Percentiles rank a stretch among this genome's conserved stretches.
These are phyloP conservation scores for Philopedon plagiatum DNA, from an alignment of 2,888 invertebrate genomes.

Conservation along the genomic window DNA sequence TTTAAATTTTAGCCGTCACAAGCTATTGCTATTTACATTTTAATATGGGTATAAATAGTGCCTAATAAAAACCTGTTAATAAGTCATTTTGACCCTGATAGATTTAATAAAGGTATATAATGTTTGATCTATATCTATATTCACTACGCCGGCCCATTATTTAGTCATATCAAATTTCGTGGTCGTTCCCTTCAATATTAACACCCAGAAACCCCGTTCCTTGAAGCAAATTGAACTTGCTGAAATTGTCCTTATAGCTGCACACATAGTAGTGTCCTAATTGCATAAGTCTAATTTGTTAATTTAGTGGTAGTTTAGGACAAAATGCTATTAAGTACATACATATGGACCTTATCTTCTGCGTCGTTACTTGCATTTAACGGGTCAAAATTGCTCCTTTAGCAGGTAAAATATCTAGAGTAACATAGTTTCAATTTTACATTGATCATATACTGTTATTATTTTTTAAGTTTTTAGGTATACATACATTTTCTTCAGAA, in stretches of 20 bases:
- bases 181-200: no score
- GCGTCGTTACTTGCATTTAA: neutral
- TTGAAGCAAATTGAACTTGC: neutral
- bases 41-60: slow-evolving; percentile 50
- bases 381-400: slow-evolving; percentile 40
- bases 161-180: neutral
- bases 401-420: slow-evolving; percentile 19
- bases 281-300: no score
- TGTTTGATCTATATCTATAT: no score
- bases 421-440: slow-evolving; percentile 32
- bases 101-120: neutral
- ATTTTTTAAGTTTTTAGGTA: slow-evolving; percentile 28
- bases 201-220: no score
- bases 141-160: no score
- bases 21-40: slow-evolving; percentile 26
- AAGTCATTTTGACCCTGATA: slow-evolving; percentile 37
- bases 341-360: no score
- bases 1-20: slow-evolving; percentile 21
- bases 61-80: slow-evolving; percentile 46
- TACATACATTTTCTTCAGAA: slow-evolving; percentile 25
- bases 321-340: no score
- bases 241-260: no score
- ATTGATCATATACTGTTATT: slow-evolving; percentile 21
- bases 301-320: no score
- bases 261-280: no score